phyloP scores from a whole-genome alignment of 2,797 vertebrate species.

The Cercopithecus neglectus region DNA sequence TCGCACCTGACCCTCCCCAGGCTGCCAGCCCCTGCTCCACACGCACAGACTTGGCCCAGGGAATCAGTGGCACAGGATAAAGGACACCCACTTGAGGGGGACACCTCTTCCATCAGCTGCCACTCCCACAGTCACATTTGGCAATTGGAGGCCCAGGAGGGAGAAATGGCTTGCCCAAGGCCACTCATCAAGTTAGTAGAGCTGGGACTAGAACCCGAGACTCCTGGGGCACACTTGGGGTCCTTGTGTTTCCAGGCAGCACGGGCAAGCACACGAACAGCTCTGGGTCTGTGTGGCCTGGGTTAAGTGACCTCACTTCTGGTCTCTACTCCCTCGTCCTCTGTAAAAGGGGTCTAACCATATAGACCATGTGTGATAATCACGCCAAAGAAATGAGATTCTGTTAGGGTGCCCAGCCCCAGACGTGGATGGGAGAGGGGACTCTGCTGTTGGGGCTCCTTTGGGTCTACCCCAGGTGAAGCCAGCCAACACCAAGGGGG shows the following conservation, averaged over 20 bases:
- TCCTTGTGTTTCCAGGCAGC: background rate
- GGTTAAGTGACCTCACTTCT: background rate
- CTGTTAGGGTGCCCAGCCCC: background rate
- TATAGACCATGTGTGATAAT: accelerated
- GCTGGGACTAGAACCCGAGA: background rate
- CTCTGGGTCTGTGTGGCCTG: background rate
- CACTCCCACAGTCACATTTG: background rate
- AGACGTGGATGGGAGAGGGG: background rate
- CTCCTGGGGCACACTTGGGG: background rate
- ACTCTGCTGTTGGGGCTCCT: background rate
- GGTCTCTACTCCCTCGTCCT: background rate
- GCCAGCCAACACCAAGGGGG: background rate
- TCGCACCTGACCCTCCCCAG: accelerated
- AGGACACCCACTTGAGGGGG: background rate
- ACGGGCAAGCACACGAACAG: accelerated
- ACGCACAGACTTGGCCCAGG: background rate
- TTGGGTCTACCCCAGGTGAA: background rate
- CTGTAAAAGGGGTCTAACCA: background rate
- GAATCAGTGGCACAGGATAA: background rate
- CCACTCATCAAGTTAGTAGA: background rate
- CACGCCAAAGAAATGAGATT: background rate
- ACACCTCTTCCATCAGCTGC: background rate
- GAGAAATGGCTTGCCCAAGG: background rate
- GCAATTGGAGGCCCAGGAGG: background rate
- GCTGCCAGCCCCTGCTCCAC: background rate